Evolutionary conservation across 2,888 invertebrate genomes (phyloP), one percentile per base, ranked within the genome.

Genomic region (Meta bourneti): DNA sequence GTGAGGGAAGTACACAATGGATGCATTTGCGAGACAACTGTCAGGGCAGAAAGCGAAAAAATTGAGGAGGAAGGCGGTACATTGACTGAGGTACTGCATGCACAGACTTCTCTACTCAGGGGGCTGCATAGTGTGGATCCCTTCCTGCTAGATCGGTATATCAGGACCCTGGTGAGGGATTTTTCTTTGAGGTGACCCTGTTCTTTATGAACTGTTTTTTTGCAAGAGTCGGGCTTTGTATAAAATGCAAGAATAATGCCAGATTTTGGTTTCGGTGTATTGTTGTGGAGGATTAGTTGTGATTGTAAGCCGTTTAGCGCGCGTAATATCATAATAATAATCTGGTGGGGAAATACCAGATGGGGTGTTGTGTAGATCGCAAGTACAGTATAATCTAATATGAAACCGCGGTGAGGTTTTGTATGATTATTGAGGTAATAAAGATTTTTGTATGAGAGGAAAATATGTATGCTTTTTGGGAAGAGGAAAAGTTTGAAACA

Each of bases 1-100:
- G 80, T 79, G 78, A 69, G 48, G 71, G 69, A 16, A 75, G 48
- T 19, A 71, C 49, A 89, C 89, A 83, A 83, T 78, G n/a, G 75
- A 81, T 49, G 61, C 88, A 75, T 88, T 84, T 81, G 48, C 34
- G 79, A 34, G 88, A 75, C 88, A 88, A 80, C 88, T 88, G 88
- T 77, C 88, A 80, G 11, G 61, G 51, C 16, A 19, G 54, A 54
- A 54, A 51, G 20, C 89, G 16, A 54, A 75, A 75, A 49, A 48
- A 49, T 61, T 16, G 61, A 61, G 61, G 61, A 16, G 61, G 61
- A 0, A 61, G 61, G 78, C 11, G 52, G 19, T 9, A 51, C 34
- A 6, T 34, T 34, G 49, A 19, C 20, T 74, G 72, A 20, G 16
- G 71, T n/a, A 72, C 19, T 51, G 16, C 20, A n/a, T 78, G 52